Percentiles rank a stretch among this genome's conserved stretches.
Conservation (phyloP, 2,113 vertebrate genomes). For the Eudyptes chrysolophus region DNA sequence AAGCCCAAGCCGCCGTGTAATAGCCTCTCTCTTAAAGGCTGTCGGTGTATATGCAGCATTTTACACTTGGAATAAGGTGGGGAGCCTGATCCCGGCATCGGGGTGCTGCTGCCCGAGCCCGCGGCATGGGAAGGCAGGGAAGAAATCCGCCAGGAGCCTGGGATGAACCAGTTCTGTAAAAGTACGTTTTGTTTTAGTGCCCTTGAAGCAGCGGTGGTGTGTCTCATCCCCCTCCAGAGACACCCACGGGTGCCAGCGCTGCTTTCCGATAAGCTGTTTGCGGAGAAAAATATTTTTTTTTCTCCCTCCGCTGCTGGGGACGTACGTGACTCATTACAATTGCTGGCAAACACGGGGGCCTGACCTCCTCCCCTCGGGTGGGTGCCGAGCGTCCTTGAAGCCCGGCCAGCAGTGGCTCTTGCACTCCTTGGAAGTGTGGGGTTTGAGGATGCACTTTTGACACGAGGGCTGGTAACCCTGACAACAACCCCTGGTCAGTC, state of each 20-base stretch:
- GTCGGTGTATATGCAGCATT: rapidly evolving
- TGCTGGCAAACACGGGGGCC: not conserved
- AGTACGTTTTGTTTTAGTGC: not conserved
- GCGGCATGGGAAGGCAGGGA: not conserved
- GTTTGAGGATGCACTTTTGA: not conserved
- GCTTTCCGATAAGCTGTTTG: not conserved
- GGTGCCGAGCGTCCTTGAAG: not conserved
- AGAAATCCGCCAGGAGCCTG: not conserved
- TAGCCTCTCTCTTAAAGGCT: not conserved
- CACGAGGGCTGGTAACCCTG: not conserved
- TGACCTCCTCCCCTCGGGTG: not conserved
- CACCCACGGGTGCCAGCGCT: not conserved
- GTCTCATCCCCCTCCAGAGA: not conserved
- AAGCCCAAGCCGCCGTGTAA: not conserved
- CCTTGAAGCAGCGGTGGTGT: not conserved
- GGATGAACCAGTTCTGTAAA: not conserved
- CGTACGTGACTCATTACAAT: not conserved
- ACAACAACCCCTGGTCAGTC: not conserved
- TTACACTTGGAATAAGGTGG: not conserved
- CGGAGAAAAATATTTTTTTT: not conserved
- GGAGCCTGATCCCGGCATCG: not conserved
- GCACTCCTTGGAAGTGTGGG: not conserved
- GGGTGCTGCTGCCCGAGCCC: rapidly evolving
- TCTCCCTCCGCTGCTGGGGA: not conserved
- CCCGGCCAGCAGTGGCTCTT: not conserved